Conservation (phyloP, 2,888 invertebrate species). For the Heliconius sara region DNA sequence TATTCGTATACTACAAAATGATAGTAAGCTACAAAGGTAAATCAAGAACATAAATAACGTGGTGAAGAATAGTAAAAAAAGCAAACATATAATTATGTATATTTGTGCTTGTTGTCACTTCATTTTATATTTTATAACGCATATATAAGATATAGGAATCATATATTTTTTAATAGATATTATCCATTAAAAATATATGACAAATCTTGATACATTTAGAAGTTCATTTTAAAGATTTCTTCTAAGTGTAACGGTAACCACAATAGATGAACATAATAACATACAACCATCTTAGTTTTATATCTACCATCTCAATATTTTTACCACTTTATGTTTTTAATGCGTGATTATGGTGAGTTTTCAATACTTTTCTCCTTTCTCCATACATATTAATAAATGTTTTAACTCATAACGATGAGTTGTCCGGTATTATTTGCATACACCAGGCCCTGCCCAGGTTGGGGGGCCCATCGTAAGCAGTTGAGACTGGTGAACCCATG, state of each 20-base stretch:
- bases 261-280: conserved; percentile 3
- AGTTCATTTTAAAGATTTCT: conserved; percentile 1
- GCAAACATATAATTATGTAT: background rate
- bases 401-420: conserved; percentile 87
- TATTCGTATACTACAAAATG: too few species aligned
- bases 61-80: background rate
- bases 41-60: background rate
- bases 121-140: background rate
- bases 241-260: background rate
- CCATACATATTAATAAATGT: conserved; percentile 18
- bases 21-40: background rate
- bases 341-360: background rate
- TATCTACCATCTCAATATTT: background rate
- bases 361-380: background rate
- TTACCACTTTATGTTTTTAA: background rate
- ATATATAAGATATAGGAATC: background rate
- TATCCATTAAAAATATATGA: background rate
- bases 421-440: conserved; percentile 94
- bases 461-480: conserved; percentile 93
- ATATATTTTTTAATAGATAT: background rate
- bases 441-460: conserved; percentile 92
- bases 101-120: conserved; percentile 7
- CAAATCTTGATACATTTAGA: background rate
- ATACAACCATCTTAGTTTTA: background rate
- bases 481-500: conserved; percentile 89